Evolutionary conservation across 1,140 invertebrate genomes (phyloP).

Genomic region (Zaprionus davidi): DNA sequence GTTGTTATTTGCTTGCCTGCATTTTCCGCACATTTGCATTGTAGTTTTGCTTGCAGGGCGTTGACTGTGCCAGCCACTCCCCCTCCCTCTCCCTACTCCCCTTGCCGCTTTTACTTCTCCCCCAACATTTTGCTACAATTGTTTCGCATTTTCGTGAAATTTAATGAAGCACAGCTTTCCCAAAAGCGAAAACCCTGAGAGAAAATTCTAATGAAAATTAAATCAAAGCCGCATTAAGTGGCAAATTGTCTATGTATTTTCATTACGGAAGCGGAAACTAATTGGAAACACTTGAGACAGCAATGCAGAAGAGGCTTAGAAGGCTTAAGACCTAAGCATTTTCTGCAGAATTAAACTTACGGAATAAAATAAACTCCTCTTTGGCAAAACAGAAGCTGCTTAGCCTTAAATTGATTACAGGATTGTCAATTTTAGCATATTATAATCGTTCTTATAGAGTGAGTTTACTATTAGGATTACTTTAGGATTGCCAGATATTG

Average conservation of each 20-base stretch:
- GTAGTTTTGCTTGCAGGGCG: constrained; percentile 24
- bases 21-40: constrained; percentile 52
- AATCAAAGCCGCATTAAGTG: constrained; percentile 4
- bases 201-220: constrained; percentile 12
- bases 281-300: neutral
- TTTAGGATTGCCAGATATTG: too few species aligned
- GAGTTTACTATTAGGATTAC: too few species aligned
- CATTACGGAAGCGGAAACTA: neutral
- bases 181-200: neutral
- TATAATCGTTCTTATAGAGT: too few species aligned
- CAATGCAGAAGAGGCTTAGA: neutral
- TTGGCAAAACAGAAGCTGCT: neutral
- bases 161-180: neutral
- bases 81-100: neutral
- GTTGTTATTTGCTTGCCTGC: constrained; percentile 42
- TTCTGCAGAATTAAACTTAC: neutral
- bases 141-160: constrained; percentile 9
- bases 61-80: constrained; percentile 5
- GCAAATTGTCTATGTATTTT: constrained; percentile 8
- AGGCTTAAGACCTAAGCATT: neutral
- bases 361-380: neutral
- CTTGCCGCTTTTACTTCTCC: neutral
- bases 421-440: neutral
- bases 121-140: neutral
- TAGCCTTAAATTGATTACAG: neutral